A percentile compares a stretch with the other conserved stretches of the same genome.
These are phyloP conservation scores for Ecliptopera silaceata DNA, from an alignment of 2,888 invertebrate genomes.

Conservation along the genomic window DNA sequence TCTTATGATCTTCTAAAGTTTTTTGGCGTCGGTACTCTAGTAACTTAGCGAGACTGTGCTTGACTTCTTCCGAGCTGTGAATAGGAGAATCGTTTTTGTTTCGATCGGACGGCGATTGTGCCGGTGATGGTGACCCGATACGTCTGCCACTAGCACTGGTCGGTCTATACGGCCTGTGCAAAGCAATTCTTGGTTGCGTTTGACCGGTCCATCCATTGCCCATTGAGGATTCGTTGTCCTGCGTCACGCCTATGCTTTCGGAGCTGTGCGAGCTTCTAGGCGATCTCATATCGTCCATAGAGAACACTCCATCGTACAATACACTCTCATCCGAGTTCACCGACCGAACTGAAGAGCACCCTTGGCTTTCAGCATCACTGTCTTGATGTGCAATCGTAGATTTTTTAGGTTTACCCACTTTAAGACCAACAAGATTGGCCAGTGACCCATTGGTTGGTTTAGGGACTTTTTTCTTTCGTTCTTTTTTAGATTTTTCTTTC, in stretches of 20 bases:
- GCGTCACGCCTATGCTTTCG: constrained; percentile 18
- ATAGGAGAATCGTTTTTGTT: constrained; percentile 15
- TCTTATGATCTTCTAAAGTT: constrained; percentile 25
- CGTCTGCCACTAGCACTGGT: constrained; percentile 8
- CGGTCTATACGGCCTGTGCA: constrained; percentile 17
- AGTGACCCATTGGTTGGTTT: constrained; percentile 42
- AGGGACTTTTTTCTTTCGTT: constrained; percentile 41
- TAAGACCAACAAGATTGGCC: constrained; percentile 62
- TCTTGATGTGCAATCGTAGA: constrained; percentile 33
- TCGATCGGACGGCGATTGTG: constrained; percentile 9
- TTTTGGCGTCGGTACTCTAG: constrained; percentile 58
- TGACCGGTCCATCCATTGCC: constrained; percentile 6
- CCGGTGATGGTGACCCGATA: constrained; percentile 4
- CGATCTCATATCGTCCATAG: constrained; percentile 64
- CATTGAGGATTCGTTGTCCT: constrained; percentile 22
- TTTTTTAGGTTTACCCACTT: constrained; percentile 46
- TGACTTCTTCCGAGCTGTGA: constrained; percentile 49
- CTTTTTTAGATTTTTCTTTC: constrained; percentile 38
- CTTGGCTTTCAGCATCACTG: constrained; percentile 60
- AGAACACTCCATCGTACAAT: constrained; percentile 60
- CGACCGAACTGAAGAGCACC: constrained; percentile 49
- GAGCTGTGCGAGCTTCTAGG: constrained; percentile 44
- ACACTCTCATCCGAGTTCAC: constrained; percentile 52
- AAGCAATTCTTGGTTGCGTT: background rate
- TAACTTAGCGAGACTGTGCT: constrained; percentile 56